phyloP scores from a whole-genome alignment of 2,113 vertebrate genomes.

The Athene noctua region DNA sequence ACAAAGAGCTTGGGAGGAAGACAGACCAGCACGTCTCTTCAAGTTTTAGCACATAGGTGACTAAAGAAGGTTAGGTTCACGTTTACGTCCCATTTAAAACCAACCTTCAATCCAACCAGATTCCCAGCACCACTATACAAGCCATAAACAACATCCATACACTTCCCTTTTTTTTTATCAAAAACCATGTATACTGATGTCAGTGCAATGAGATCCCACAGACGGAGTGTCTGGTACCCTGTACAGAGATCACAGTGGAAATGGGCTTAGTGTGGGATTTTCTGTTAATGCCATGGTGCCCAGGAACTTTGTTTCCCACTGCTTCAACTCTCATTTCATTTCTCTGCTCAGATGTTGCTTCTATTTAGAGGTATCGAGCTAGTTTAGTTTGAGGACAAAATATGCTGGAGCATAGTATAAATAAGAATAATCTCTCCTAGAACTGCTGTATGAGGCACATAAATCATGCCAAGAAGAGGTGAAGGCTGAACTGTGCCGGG shows the following conservation, averaged over 20 bases:
- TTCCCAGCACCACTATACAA: background rate
- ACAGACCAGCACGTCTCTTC: background rate
- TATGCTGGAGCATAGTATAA: background rate
- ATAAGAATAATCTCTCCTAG: conserved; percentile 1
- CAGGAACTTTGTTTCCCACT: background rate
- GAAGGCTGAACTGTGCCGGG: background rate
- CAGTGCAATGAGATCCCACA: background rate
- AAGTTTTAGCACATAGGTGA: background rate
- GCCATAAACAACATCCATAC: background rate
- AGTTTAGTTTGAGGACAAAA: background rate
- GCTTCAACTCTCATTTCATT: background rate
- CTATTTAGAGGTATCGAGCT: background rate
- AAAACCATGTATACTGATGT: background rate
- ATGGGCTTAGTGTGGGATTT: background rate
- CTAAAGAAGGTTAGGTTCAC: background rate
- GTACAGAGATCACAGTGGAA: background rate
- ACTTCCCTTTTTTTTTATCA: background rate
- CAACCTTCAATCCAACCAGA: background rate
- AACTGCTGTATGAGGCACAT: background rate
- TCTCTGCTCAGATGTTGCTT: background rate
- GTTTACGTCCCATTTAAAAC: background rate
- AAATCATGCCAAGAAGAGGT: conserved; percentile 2
- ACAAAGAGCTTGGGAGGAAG: background rate
- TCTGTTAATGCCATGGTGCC: background rate
- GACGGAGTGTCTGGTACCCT: background rate